A percentile compares a stretch with the other conserved stretches of the same genome.
phyloP scores from a whole-genome alignment of 2,113 vertebrate genomes.

The Erythrocebus patas region DNA sequence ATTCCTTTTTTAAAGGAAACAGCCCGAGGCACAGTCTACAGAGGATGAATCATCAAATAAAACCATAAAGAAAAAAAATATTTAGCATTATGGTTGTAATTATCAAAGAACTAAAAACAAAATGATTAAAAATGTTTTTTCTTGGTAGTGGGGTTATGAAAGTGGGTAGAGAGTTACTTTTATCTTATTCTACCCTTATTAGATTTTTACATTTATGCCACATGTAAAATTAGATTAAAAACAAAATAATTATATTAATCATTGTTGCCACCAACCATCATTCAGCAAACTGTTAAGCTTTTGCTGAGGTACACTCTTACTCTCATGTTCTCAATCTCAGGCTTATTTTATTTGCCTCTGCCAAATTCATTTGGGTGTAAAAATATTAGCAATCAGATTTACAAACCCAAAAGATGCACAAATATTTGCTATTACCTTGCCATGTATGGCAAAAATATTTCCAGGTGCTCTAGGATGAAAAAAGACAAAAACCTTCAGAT shows the following conservation, averaged over 20 bases:
- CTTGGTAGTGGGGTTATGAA: not conserved
- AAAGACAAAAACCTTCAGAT: conserved; percentile 8
- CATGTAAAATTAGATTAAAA: conserved; percentile 30
- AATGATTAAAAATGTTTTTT: not conserved
- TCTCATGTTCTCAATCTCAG: not conserved
- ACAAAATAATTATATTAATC: conserved; percentile 37
- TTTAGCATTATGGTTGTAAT: not conserved
- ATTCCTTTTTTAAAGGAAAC: not conserved
- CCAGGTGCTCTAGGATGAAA: conserved; percentile 10
- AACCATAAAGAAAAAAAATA: not conserved
- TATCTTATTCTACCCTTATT: conserved; percentile 21
- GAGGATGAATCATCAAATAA: not conserved
- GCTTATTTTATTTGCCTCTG: conserved; percentile 12
- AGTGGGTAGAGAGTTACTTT: not conserved
- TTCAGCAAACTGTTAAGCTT: not conserved
- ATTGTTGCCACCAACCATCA: not conserved
- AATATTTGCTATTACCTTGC: not conserved
- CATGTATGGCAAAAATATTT: not conserved
- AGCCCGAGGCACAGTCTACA: not conserved
- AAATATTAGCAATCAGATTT: conserved; percentile 21
- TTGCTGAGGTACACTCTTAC: not conserved
- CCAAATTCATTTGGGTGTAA: not conserved
- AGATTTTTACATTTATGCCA: conserved; percentile 14
- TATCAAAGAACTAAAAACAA: not conserved
- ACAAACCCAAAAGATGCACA: not conserved